phyloP scores from a whole-genome alignment of 2,797 vertebrate genomes.

The Pterois miles region DNA sequence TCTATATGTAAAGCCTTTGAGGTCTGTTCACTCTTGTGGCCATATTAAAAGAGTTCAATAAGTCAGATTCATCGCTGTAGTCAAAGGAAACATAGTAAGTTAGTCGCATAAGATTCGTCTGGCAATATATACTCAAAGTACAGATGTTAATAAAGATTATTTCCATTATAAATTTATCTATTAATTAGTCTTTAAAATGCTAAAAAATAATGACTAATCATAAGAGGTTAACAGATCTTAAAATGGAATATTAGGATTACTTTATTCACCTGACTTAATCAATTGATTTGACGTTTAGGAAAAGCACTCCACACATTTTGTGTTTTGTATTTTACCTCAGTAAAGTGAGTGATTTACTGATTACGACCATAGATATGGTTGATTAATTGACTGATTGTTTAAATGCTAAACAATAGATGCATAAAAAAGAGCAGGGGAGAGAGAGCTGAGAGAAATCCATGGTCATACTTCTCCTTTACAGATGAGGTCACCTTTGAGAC shows the following conservation, averaged over 20 bases:
- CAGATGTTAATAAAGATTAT: slow-evolving; percentile 13
- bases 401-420: not conserved
- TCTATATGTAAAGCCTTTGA: slow-evolving; percentile 50
- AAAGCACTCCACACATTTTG: not conserved
- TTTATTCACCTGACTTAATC: not conserved
- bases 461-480: slow-evolving; percentile 21
- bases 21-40: slow-evolving; percentile 32
- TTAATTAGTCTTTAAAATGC: slow-evolving; percentile 8
- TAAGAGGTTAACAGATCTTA: not conserved
- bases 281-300: not conserved
- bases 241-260: not conserved
- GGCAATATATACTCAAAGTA: not conserved
- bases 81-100: slow-evolving; percentile 29
- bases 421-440: not conserved
- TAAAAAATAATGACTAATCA: not conserved
- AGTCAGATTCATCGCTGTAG: slow-evolving; percentile 31
- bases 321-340: not conserved
- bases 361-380: not conserved
- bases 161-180: slow-evolving; percentile 2
- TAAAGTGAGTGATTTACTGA: slow-evolving; percentile 3
- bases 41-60: slow-evolving; percentile 48
- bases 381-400: not conserved
- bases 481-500: slow-evolving; percentile 30
- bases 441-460: slow-evolving; percentile 47
- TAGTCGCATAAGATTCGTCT: slow-evolving; percentile 5